Conservation (phyloP, 1,140 invertebrate species). For the Penaeus vannamei region DNA sequence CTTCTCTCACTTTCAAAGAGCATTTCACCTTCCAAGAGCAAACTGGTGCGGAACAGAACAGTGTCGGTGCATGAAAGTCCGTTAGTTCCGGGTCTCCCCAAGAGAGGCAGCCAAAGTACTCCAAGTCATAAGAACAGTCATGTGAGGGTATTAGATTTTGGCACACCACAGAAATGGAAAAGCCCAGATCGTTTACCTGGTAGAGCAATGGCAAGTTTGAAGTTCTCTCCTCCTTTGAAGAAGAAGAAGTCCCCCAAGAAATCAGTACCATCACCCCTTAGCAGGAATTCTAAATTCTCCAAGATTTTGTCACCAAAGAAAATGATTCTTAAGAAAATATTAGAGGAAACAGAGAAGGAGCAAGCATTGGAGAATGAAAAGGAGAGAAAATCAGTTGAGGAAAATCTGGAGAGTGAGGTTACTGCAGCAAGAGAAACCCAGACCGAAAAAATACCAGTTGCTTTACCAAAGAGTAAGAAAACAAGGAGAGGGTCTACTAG, state of each 20-base stretch:
- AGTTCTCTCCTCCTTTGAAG: slow-evolving; percentile 43
- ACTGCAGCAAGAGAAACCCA: not conserved
- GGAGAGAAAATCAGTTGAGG: not conserved
- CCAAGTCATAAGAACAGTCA: slow-evolving; percentile 55
- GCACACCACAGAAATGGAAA: slow-evolving; percentile 47
- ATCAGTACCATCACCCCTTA: not conserved
- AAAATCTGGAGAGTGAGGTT: not conserved
- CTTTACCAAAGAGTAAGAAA: not conserved
- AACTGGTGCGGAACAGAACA: not conserved
- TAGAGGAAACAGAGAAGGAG: slow-evolving; percentile 36
- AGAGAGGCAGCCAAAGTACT: slow-evolving; percentile 53
- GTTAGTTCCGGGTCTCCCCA: not conserved
- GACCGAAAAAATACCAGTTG: too few relatives aligned
- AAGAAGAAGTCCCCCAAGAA: not conserved
- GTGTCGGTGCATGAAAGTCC: slow-evolving; percentile 35
- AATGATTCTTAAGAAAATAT: slow-evolving; percentile 11
- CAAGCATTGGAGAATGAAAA: not conserved
- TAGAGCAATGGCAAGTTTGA: slow-evolving; percentile 35
- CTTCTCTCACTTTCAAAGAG: slow-evolving; percentile 43
- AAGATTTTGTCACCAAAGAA: not conserved
- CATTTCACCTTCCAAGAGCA: slow-evolving; percentile 49
- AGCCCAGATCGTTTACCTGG: not conserved
- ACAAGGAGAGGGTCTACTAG: not conserved
- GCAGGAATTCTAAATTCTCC: not conserved
- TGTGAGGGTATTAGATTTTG: slow-evolving; percentile 52